Conservation (phyloP, 2,888 invertebrate species). For the Microplitis deprimator region DNA sequence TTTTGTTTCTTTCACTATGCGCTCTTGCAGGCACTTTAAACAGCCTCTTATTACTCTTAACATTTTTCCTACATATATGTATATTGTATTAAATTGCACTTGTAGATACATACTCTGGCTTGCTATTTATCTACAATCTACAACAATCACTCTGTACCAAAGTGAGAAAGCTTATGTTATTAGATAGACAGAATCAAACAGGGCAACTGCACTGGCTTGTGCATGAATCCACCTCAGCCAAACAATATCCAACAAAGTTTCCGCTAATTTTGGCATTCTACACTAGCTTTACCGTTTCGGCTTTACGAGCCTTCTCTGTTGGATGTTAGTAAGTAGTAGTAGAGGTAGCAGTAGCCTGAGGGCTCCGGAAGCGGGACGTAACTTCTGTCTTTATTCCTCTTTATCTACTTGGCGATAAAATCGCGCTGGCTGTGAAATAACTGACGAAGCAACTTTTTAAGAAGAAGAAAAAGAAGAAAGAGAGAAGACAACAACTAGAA, state of each 20-base stretch:
- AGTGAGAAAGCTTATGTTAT: slow-evolving; percentile 40
- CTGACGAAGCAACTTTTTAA: neutral
- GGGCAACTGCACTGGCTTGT: slow-evolving; percentile 57
- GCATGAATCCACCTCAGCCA: slow-evolving; percentile 58
- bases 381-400: slow-evolving; percentile 7
- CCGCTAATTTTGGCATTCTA: slow-evolving; percentile 62
- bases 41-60: slow-evolving; percentile 2
- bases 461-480: neutral
- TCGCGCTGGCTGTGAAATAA: slow-evolving; percentile 21
- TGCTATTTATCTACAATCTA: slow-evolving; percentile 14
- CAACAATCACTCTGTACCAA: slow-evolving; percentile 7
- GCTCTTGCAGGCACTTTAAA: neutral
- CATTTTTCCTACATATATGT: neutral
- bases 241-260: slow-evolving; percentile 68
- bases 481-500: slow-evolving; percentile 2
- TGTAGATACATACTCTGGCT: neutral
- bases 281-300: slow-evolving; percentile 45
- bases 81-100: neutral
- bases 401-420: slow-evolving; percentile 22
- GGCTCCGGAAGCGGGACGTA: slow-evolving; percentile 33
- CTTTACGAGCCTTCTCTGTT: slow-evolving; percentile 28
- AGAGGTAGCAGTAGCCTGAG: slow-evolving; percentile 16
- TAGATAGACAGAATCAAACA: slow-evolving; percentile 52
- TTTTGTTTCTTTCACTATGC: slow-evolving; percentile 34
- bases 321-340: neutral